phyloP scores from a whole-genome alignment of 2,888 invertebrate species.

The Aromia moschata region DNA sequence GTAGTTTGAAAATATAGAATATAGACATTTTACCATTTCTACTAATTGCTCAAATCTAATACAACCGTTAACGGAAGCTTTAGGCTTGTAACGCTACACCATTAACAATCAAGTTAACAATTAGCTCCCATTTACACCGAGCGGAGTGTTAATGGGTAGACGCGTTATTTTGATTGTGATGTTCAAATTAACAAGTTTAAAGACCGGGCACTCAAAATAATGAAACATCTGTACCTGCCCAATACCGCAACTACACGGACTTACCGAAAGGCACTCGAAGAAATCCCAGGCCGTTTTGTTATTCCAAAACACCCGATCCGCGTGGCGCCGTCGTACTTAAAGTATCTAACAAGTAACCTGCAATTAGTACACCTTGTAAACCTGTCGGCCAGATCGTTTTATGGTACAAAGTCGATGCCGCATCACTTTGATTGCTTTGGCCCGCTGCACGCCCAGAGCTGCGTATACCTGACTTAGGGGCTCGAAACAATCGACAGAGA shows the following conservation, averaged over 20 bases:
- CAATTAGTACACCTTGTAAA: constrained; percentile 41
- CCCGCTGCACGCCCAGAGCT: neutral
- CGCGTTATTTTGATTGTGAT: neutral
- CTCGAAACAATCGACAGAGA: constrained; percentile 25
- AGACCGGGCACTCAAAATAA: too few species aligned
- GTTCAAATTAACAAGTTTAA: neutral
- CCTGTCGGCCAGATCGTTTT: constrained; percentile 8
- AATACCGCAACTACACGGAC: too few species aligned
- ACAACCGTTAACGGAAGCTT: too few species aligned
- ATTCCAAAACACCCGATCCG: constrained; percentile 25
- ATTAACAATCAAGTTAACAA: too few species aligned
- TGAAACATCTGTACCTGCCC: too few species aligned
- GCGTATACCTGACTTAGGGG: constrained; percentile 19
- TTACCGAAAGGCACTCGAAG: too few species aligned
- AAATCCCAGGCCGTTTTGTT: constrained; percentile 7
- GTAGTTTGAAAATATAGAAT: too few species aligned
- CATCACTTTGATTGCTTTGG: constrained; percentile 3
- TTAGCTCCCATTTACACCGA: too few species aligned
- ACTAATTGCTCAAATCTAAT: too few species aligned
- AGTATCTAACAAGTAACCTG: constrained; percentile 33
- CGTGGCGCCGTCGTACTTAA: constrained; percentile 34
- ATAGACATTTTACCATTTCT: too few species aligned
- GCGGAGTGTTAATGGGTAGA: too few species aligned
- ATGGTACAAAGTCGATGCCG: constrained; percentile 2
- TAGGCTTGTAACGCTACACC: too few species aligned